Evolutionary conservation across 2,113 vertebrate species (phyloP).

Genomic region (Falco punctatus): DNA sequence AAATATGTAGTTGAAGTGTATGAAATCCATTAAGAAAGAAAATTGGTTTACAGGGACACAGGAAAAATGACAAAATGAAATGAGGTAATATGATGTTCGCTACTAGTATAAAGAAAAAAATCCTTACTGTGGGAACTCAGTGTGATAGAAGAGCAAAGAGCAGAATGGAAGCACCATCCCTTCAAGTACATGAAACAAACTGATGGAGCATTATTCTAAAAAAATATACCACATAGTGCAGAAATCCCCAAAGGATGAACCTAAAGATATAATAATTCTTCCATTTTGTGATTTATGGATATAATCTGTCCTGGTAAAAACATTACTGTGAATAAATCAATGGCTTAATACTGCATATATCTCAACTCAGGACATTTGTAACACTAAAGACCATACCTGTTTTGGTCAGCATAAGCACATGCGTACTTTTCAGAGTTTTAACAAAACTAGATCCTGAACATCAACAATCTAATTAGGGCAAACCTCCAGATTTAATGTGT

Average conservation of each 20-base stretch:
- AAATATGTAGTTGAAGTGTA: neutral
- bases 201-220: neutral
- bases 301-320: slow-evolving; percentile 38
- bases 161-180: neutral
- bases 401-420: slow-evolving; percentile 1
- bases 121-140: neutral
- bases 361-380: neutral
- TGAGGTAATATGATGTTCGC: neutral
- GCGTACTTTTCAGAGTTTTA: slow-evolving; percentile 10
- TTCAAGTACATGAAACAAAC: neutral
- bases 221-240: neutral
- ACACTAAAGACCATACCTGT: neutral
- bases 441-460: slow-evolving; percentile 21
- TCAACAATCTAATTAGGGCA: slow-evolving; percentile 10
- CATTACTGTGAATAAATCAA: neutral
- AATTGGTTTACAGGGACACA: neutral
- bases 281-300: slow-evolving; percentile 14
- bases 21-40: slow-evolving; percentile 7
- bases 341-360: neutral
- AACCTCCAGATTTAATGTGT: neutral
- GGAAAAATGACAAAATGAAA: neutral
- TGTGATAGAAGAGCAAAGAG: neutral
- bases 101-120: neutral
- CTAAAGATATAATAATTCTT: neutral
- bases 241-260: neutral